Evolutionary conservation across 2,888 invertebrate genomes (phyloP).

Genomic region (Scaptomyza flava): DNA sequence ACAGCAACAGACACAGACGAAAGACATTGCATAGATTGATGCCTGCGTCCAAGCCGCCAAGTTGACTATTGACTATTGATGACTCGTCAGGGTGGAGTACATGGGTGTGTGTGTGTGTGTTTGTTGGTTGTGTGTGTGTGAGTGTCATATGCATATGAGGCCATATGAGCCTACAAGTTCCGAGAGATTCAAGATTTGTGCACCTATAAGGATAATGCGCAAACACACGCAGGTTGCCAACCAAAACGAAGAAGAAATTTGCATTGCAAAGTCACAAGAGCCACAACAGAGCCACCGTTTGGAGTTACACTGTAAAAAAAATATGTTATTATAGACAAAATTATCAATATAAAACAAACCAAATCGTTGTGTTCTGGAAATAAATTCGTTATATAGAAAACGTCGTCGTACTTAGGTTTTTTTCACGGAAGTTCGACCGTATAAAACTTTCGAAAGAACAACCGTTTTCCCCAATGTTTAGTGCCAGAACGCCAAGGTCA

Average conservation of each 20-base stretch:
- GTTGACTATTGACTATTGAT: conserved; percentile 76
- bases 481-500: too few relatives aligned
- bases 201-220: conserved; percentile 75
- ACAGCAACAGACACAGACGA: conserved; percentile 11
- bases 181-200: conserved; percentile 57
- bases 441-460: too few relatives aligned
- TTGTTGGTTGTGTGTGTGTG: conserved; percentile 13
- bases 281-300: conserved; percentile 30
- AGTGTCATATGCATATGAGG: conserved; percentile 62
- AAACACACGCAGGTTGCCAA: conserved; percentile 71
- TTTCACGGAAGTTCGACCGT: too few relatives aligned
- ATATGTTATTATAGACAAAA: too few relatives aligned
- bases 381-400: too few relatives aligned
- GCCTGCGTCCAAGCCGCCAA: conserved; percentile 48
- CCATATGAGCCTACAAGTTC: conserved; percentile 24
- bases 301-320: conserved; percentile 7
- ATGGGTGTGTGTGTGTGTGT: conserved; percentile 1
- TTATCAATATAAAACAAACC: too few relatives aligned
- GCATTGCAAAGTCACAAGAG: conserved; percentile 65
- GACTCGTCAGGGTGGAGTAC: conserved; percentile 38
- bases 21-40: conserved; percentile 48
- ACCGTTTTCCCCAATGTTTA: too few relatives aligned
- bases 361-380: too few relatives aligned
- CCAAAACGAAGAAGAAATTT: conserved; percentile 50
- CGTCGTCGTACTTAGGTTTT: too few relatives aligned